phyloP scores from a whole-genome alignment of 2,888 invertebrate genomes.

The Gortyna flavago region DNA sequence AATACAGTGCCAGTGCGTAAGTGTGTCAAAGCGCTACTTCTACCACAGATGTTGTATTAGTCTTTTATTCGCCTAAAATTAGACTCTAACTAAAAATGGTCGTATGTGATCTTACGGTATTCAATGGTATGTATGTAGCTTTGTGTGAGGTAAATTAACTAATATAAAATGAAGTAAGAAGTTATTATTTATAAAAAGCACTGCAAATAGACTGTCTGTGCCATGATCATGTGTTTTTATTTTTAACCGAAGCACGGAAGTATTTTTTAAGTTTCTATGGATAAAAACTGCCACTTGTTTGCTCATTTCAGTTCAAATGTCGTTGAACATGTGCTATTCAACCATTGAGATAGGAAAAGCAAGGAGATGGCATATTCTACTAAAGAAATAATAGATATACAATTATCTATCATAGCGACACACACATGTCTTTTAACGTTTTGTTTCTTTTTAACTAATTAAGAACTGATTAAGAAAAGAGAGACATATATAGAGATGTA shows the following conservation, averaged over 20 bases:
- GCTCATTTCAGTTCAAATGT: neutral
- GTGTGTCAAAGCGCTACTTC: conserved; percentile 31
- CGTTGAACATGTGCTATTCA: neutral
- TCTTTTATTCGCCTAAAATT: conserved; percentile 11
- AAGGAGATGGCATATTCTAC: too few species aligned
- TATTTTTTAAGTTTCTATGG: neutral
- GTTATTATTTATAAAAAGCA: neutral
- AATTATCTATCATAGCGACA: too few species aligned
- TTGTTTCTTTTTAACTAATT: too few species aligned
- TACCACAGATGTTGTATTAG: conserved; percentile 10
- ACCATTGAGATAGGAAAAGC: too few species aligned
- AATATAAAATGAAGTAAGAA: neutral
- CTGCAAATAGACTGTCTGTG: neutral
- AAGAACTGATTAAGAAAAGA: too few species aligned
- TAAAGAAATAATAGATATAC: too few species aligned
- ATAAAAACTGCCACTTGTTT: neutral
- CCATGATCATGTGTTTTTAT: neutral
- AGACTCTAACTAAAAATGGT: neutral
- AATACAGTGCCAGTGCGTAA: conserved; percentile 2
- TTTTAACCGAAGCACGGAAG: neutral
- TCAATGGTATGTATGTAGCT: neutral
- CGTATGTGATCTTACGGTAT: neutral
- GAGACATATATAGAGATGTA: too few species aligned
- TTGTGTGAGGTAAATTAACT: neutral
- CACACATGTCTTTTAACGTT: too few species aligned